Percentiles rank a stretch among this genome's conserved stretches.
Evolutionary conservation across 2,113 vertebrate genomes (phyloP).

Genomic region (Colossoma macropomum): DNA sequence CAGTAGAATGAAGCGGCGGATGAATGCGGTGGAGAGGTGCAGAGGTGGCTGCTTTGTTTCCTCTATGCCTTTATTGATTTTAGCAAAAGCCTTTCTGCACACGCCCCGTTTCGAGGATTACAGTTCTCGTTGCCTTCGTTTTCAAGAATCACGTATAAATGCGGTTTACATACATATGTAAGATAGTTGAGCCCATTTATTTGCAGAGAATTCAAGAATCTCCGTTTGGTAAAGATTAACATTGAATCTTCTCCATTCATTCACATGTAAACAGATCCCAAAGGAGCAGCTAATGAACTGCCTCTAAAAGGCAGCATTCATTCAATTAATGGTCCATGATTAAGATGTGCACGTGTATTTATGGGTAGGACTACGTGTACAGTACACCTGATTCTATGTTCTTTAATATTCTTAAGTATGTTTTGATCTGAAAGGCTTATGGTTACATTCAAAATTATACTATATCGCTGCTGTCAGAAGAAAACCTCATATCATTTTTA

Average conservation of each 20-base stretch:
- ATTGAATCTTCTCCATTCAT: not conserved
- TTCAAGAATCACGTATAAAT: not conserved
- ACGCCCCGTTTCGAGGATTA: not conserved
- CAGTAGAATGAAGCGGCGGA: not conserved
- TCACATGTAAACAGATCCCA: not conserved
- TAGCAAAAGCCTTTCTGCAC: not conserved
- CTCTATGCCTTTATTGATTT: constrained; percentile 1
- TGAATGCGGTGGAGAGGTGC: not conserved
- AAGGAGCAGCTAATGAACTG: not conserved
- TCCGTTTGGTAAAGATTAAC: not conserved
- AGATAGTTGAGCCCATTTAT: too few relatives aligned
- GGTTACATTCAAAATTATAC: too few relatives aligned
- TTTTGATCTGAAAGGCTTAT: too few relatives aligned
- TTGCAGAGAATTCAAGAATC: too few relatives aligned
- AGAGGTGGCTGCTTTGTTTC: not conserved
- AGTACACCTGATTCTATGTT: too few relatives aligned
- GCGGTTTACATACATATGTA: not conserved
- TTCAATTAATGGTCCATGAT: not conserved
- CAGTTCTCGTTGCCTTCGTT: not conserved
- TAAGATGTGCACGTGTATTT: not conserved
- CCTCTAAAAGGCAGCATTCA: not conserved
- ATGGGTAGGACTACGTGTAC: not conserved
- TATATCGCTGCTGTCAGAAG: too few relatives aligned
- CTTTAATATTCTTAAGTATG: too few relatives aligned
- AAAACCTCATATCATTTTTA: too few relatives aligned